Conservation (phyloP, 2,888 invertebrate species). For the Dastarcus helophoroides region DNA sequence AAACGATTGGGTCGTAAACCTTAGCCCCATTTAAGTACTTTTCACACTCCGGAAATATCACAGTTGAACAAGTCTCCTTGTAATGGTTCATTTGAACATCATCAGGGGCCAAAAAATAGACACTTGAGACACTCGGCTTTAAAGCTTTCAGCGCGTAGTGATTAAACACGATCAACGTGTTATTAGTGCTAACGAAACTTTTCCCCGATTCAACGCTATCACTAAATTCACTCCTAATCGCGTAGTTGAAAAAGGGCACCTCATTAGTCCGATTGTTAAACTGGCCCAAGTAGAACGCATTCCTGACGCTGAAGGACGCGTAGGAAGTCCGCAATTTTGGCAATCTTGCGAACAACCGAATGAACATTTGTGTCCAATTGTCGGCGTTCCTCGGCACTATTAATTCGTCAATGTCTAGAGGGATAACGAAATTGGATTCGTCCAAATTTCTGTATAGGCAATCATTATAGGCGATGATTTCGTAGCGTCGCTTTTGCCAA, state of each 20-base stretch:
- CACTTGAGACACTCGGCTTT: constrained; percentile 41
- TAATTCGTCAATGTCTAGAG: constrained; percentile 64
- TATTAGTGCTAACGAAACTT: constrained; percentile 55
- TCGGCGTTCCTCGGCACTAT: constrained; percentile 51
- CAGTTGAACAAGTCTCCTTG: constrained; percentile 36
- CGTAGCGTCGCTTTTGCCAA: constrained; percentile 61
- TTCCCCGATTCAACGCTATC: constrained; percentile 56
- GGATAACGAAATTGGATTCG: constrained; percentile 51
- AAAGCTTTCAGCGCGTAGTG: constrained; percentile 58
- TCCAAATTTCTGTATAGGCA: constrained; percentile 62
- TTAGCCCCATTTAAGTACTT: constrained; percentile 27
- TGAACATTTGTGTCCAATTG: constrained; percentile 48
- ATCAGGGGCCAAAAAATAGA: constrained; percentile 45
- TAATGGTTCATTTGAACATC: constrained; percentile 60
- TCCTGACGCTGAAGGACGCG: constrained; percentile 52
- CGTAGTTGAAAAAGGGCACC: constrained; percentile 21
- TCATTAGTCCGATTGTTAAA: constrained; percentile 11
- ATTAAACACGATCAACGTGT: constrained; percentile 60
- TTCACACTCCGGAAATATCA: constrained; percentile 30
- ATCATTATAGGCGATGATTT: constrained; percentile 65
- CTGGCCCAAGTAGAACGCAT: constrained; percentile 43
- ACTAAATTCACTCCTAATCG: constrained; percentile 36
- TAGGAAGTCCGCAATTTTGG: constrained; percentile 17
- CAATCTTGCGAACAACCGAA: constrained; percentile 28
- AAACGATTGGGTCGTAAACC: constrained; percentile 23